Base-by-base conservation (phyloP, 2,888 invertebrate genomes). In the Busseola fusca region DNA sequence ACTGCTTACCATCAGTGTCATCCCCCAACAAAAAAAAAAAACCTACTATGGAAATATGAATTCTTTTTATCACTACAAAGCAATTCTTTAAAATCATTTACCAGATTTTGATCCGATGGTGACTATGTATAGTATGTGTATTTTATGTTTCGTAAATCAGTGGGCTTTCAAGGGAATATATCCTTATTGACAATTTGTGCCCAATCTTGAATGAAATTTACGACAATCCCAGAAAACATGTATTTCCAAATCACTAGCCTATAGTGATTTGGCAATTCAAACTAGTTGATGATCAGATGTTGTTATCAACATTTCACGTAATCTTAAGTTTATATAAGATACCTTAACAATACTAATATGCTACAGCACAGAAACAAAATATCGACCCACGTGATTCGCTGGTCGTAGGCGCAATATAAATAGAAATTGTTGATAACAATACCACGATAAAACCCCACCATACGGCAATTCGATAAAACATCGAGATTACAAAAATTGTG, bases 381-480 rank as follows among this genome's bases (percentile, higher is more conserved):
- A 77, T 60, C 69, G 50, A 37, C 69, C 74, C 66, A 76, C 74
- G 76, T 83, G 73, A 80, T 67, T 50, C 21, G 18, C 42, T 73
- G 7, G 64, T 70, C 81, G 81, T 76, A 83, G 80, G 69, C 80
- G 69, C 70, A 69, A 75, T 80, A 85, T 84, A 77, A 84, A 85
- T 77, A 82, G 80, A 84, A 84, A 84, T 79, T 52, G 54, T 65
- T 69, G 84, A 85, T 86, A 86, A 84, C 72, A 72, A 69, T 64
- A 62, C 37, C 21, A 40, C 69, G 82, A 84, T 85, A 85, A 85
- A 76, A 74, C 63, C 45, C 56, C 60, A 70, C 75, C 71, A 59
- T 71, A 64, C 76, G 66, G 74, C 64, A 64, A 54, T 81, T 64
- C 74, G 80, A 83, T 85, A 85, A 85, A 84, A 78, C 50, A 42